Base-by-base conservation (phyloP, 2,113 vertebrate species). In the Todiramphus saurophagus region DNA sequence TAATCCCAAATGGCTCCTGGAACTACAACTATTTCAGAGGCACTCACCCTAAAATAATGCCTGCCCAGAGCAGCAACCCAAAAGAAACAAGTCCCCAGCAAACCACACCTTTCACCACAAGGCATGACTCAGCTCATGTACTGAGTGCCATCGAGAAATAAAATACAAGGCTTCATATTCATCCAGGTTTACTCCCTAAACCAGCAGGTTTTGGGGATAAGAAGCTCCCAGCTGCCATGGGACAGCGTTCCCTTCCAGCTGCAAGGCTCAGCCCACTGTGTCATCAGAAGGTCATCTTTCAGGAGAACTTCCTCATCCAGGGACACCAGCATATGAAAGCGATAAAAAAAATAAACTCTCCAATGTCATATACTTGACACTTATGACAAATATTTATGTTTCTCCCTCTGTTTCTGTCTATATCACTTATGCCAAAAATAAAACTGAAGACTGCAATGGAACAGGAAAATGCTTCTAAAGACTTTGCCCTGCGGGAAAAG, bases 61-160 rank as follows among this genome's bases (percentile, higher is more conserved):
- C 75, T 58, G 51, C 13, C 43, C 83, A 89, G 88, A 88, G 88
- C 76, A 93, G 69, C 37, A 90, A 39, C 62, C 76, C 86, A 90
- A 92, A 63, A 88, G 92, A 90, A 95, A 92, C n/a, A 89, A 90
- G 24, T 21, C 76, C 33, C 87, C 51, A 43, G 35, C 43, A 69
- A 87, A 86, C 96, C 90, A 69, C 93, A 94, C 94, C 94, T 96
- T 58, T 63, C 80, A 23, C 64, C 90, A 92, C 56, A 72, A 79
- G 37, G 37, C 64, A 72, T 93, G 90, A 90, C 86, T 95, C 92
- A 93, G 89, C 84, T 79, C 58, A 10, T 56, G 64, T 37, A 41
- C 28, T 35, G 31, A 9, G 30, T 93, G 69, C 50, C 80, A 89
- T 27, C 83, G 75, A 82, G 58, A 81, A 83, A 81, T 67, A 74